Evolutionary conservation across 2,888 invertebrate genomes (phyloP).

Genomic region (Neoitamus cyanurus): DNA sequence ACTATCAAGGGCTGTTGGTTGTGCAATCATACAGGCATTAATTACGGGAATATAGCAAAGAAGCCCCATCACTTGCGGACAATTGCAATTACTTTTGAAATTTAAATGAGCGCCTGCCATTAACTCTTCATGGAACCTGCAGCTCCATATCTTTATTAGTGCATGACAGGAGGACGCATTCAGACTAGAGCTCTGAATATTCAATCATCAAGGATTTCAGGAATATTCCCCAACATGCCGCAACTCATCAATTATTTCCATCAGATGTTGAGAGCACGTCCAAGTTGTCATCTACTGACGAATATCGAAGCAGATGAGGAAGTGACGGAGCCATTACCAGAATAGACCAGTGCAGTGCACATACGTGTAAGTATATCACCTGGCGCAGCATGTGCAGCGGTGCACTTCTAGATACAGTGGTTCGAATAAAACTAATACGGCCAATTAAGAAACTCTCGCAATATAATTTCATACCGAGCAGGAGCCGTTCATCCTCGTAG

Average conservation of each 20-base stretch:
- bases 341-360: not conserved
- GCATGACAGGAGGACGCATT: not conserved
- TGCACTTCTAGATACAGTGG: not conserved
- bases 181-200: not conserved
- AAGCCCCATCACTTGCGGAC: not conserved
- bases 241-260: constrained; percentile 17
- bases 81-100: not conserved
- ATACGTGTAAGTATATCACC: not conserved
- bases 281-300: constrained; percentile 1
- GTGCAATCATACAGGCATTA: not conserved
- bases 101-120: not conserved
- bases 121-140: not conserved
- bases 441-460: not conserved
- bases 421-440: not conserved
- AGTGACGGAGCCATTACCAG: not conserved
- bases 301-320: not conserved
- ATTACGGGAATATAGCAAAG: not conserved
- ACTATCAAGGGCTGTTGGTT: too few relatives aligned
- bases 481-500: not conserved
- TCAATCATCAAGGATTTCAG: constrained; percentile 13
- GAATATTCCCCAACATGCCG: constrained; percentile 7
- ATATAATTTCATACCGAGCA: not conserved
- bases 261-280: constrained; percentile 7
- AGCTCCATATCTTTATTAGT: not conserved
- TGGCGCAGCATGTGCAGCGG: not conserved